Percentiles rank a stretch among this genome's conserved stretches.
These are phyloP conservation scores for Plectropomus leopardus DNA, from an alignment of 2,113 vertebrate species.

Conservation along the genomic window DNA sequence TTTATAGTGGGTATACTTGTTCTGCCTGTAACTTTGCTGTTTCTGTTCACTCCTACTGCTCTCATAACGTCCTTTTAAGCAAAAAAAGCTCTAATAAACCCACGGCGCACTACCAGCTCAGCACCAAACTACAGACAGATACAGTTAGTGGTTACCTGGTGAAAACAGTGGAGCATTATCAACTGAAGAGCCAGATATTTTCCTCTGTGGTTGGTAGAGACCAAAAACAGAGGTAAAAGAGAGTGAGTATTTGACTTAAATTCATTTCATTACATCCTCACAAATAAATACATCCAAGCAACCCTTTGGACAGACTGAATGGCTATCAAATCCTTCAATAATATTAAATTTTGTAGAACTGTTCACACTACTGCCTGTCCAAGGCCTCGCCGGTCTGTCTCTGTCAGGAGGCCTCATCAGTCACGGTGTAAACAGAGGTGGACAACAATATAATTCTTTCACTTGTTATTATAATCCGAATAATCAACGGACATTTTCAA, in stretches of 20 bases:
- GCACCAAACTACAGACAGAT: neutral
- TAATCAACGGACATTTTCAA: constrained; percentile 14
- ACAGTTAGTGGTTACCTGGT: neutral
- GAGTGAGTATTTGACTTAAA: neutral
- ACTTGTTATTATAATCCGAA: neutral
- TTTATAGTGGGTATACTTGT: neutral
- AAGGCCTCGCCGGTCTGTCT: neutral
- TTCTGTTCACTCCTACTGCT: no score
- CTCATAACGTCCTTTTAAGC: neutral
- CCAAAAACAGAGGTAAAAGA: neutral
- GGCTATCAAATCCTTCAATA: neutral
- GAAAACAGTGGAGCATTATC: neutral
- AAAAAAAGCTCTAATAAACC: neutral
- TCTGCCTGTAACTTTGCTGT: neutral
- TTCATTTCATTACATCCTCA: constrained; percentile 4
- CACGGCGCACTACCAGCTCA: neutral
- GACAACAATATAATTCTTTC: constrained; percentile 12
- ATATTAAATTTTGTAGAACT: neutral
- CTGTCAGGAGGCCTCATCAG: neutral
- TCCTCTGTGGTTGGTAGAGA: neutral
- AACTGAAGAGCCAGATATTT: neutral
- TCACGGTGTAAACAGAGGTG: neutral
- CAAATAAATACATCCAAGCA: constrained; percentile 2
- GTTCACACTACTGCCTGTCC: neutral
- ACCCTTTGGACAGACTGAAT: neutral